Conservation (phyloP, 2,888 invertebrate species). For the Alitta virens region DNA sequence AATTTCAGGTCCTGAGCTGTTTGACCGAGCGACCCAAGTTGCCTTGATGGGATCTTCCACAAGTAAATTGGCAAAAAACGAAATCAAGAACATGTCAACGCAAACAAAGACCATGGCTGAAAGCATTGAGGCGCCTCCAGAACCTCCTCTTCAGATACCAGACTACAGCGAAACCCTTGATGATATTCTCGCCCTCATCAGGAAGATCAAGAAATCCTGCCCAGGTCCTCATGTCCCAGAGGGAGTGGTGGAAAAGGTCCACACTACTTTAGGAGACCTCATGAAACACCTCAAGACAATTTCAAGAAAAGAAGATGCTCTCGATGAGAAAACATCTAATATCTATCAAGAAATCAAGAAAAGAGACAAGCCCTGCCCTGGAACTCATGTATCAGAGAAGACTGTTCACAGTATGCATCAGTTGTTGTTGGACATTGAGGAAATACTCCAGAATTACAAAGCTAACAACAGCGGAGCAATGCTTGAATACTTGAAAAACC, state of each 20-base stretch:
- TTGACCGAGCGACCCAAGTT: background rate
- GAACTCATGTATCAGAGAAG: background rate
- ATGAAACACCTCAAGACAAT: background rate
- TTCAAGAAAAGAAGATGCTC: background rate
- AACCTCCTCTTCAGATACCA: too few species aligned
- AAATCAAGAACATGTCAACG: too few species aligned
- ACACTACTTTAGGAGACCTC: background rate
- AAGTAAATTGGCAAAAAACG: background rate
- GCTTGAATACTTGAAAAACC: background rate
- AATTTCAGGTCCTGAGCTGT: background rate
- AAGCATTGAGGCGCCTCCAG: background rate
- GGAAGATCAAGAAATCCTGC: background rate
- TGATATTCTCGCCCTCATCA: constrained; percentile 1
- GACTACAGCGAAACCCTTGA: background rate
- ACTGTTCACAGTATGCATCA: background rate
- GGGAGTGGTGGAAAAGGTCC: background rate
- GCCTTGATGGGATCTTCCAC: background rate
- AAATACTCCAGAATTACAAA: background rate
- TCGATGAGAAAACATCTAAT: background rate
- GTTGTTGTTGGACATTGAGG: background rate
- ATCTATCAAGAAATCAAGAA: background rate
- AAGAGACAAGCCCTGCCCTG: background rate
- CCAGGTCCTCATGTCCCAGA: constrained; percentile 7
- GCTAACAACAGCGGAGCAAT: background rate
- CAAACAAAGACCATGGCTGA: background rate